phyloP scores from a whole-genome alignment of 1,140 invertebrate genomes.

The Drosophila ercepeae region DNA sequence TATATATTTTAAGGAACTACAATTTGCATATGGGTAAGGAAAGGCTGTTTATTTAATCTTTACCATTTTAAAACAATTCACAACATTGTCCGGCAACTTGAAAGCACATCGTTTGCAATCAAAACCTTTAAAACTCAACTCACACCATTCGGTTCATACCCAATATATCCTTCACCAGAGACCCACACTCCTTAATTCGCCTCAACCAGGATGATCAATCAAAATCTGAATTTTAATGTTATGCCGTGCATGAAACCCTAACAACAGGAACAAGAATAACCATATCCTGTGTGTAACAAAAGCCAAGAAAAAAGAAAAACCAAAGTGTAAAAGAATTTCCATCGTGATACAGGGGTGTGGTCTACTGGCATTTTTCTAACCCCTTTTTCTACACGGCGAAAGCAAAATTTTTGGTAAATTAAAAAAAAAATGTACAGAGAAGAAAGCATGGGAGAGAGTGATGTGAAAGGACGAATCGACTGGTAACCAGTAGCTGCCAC shows the following conservation, averaged over 20 bases:
- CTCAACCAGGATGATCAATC: slow-evolving; percentile 65
- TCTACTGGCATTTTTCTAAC: slow-evolving; percentile 71
- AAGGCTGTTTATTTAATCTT: slow-evolving; percentile 19
- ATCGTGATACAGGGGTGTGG: slow-evolving; percentile 42
- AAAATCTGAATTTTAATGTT: slow-evolving; percentile 80
- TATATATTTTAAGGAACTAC: slow-evolving; percentile 3
- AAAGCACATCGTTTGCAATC: slow-evolving; percentile 10
- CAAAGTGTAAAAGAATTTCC: slow-evolving; percentile 71
- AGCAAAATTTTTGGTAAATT: slow-evolving; percentile 72
- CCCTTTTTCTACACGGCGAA: slow-evolving; percentile 46
- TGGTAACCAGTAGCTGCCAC: slow-evolving; percentile 70
- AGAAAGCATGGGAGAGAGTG: slow-evolving; percentile 16
- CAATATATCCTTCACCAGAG: slow-evolving; percentile 5
- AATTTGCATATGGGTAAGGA: slow-evolving; percentile 50
- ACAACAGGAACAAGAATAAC: slow-evolving; percentile 58
- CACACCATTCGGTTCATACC: slow-evolving; percentile 15
- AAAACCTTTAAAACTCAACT: not conserved
- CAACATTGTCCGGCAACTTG: no score
- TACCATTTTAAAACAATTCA: slow-evolving; percentile 42
- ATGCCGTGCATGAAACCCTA: slow-evolving; percentile 77
- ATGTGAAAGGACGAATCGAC: slow-evolving; percentile 34
- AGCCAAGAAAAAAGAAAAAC: slow-evolving; percentile 41
- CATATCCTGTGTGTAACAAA: slow-evolving; percentile 61
- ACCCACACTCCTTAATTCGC: slow-evolving; percentile 5
- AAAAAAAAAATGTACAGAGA: slow-evolving; percentile 44